Percentiles rank a stretch among this genome's conserved stretches.
These are phyloP conservation scores for Coryphaenoides rupestris DNA, from an alignment of 2,113 vertebrate genomes.

Conservation along the genomic window DNA sequence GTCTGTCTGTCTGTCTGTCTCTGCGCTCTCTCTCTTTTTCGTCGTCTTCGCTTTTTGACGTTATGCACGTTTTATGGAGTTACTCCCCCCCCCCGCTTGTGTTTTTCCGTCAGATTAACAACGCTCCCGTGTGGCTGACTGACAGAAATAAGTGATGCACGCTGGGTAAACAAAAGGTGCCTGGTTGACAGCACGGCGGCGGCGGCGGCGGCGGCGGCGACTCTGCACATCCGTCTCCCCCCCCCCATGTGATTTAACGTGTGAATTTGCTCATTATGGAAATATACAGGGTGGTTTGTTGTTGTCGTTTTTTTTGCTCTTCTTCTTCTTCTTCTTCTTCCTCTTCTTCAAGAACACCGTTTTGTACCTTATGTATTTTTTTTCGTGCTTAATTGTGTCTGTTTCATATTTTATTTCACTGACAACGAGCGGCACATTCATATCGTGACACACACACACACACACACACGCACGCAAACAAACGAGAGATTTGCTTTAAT, in stretches of 20 bases:
- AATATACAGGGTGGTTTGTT: too few relatives aligned
- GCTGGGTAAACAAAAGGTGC: slow-evolving; percentile 49
- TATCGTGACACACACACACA: neutral
- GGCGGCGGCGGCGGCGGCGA: too few relatives aligned
- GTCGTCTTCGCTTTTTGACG: neutral
- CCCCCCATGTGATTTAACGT: slow-evolving; percentile 7
- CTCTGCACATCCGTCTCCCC: too few relatives aligned
- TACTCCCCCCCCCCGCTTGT: slow-evolving; percentile 14
- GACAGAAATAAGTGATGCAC: slow-evolving; percentile 53
- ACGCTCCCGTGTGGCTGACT: slow-evolving; percentile 30
- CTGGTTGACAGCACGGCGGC: slow-evolving; percentile 29
- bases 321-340: neutral
- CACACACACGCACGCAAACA: too few relatives aligned
- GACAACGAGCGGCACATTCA: slow-evolving; percentile 16
- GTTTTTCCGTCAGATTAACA: slow-evolving; percentile 32
- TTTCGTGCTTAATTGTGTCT: neutral
- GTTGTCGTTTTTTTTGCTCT: too few relatives aligned
- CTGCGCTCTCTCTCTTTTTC: neutral
- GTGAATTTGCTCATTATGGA: slow-evolving; percentile 28
- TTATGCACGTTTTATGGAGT: too few relatives aligned
- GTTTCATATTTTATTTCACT: slow-evolving; percentile 26
- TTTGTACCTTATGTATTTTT: neutral
- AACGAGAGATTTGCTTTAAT: too few relatives aligned
- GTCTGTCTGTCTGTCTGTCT: neutral
- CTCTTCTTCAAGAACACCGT: slow-evolving; percentile 6